phyloP scores from a whole-genome alignment of 2,113 vertebrate species.

The Electrona antarctica region DNA sequence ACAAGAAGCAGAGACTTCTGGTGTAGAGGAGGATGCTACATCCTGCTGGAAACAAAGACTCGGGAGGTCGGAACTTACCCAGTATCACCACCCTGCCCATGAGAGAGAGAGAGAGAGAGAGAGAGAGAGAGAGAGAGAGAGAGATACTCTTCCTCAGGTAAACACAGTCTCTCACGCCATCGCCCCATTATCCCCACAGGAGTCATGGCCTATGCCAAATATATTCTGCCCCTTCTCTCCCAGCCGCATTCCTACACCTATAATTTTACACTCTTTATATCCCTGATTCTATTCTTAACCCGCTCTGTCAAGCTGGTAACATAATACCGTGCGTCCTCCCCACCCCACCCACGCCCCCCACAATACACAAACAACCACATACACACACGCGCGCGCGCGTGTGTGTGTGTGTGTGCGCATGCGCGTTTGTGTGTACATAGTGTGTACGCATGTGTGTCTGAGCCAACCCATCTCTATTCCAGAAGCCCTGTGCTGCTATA shows the following conservation, averaged over 20 bases:
- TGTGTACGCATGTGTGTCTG: neutral
- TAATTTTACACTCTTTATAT: slow-evolving; percentile 25
- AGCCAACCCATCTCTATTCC: neutral
- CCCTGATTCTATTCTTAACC: slow-evolving; percentile 18
- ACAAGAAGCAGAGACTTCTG: slow-evolving; percentile 11
- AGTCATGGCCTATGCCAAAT: slow-evolving; percentile 55
- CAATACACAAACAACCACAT: neutral
- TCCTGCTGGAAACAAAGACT: slow-evolving; percentile 24
- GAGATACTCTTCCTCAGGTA: slow-evolving; percentile 55
- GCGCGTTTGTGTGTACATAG: too few species aligned
- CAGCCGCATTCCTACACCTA: slow-evolving; percentile 44
- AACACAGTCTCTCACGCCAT: slow-evolving; percentile 72
- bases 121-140: slow-evolving; percentile 7
- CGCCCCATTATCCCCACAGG: slow-evolving; percentile 62
- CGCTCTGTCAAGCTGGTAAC: slow-evolving; percentile 11
- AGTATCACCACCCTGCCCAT: neutral
- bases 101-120: slow-evolving; percentile 5
- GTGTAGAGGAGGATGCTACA: slow-evolving; percentile 20
- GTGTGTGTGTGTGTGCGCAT: too few species aligned
- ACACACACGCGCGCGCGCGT: slow-evolving; percentile 1
- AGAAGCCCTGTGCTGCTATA: neutral
- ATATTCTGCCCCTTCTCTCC: slow-evolving; percentile 30
- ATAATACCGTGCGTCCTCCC: neutral
- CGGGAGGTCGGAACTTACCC: slow-evolving; percentile 13
- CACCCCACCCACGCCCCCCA: neutral